Evolutionary conservation across 2,113 vertebrate species (phyloP).

Genomic region (Rhegmatorhina hoffmannsi): DNA sequence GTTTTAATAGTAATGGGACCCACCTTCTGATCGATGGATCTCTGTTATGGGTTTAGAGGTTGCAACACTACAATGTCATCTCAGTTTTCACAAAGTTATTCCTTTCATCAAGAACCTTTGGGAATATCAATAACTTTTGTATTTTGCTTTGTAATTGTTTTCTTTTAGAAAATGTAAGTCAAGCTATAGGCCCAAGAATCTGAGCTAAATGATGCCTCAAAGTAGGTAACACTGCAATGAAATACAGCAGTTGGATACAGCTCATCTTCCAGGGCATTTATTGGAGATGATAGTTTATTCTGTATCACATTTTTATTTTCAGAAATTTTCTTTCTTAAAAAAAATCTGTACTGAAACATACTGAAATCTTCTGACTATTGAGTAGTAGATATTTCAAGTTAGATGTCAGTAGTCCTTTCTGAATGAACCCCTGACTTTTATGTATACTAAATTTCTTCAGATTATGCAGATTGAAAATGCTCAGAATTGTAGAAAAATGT

Average conservation of each 20-base stretch:
- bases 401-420: background rate
- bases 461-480: background rate
- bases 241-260: background rate
- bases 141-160: constrained; percentile 45
- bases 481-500: background rate
- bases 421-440: background rate
- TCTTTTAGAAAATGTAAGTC: constrained; percentile 48
- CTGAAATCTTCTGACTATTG: background rate
- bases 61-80: background rate
- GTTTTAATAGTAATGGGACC: background rate
- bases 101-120: background rate
- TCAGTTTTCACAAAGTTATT: constrained; percentile 22
- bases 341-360: background rate
- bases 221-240: background rate
- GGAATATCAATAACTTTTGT: constrained; percentile 1
- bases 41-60: background rate
- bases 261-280: background rate
- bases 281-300: background rate
- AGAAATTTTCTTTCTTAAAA: background rate
- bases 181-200: background rate
- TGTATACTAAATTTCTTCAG: background rate
- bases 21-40: background rate
- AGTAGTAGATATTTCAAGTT: background rate
- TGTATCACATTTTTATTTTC: background rate
- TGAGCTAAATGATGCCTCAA: constrained; percentile 39